Conservation (phyloP, 2,113 vertebrate genomes). For the Hemicordylus capensis region DNA sequence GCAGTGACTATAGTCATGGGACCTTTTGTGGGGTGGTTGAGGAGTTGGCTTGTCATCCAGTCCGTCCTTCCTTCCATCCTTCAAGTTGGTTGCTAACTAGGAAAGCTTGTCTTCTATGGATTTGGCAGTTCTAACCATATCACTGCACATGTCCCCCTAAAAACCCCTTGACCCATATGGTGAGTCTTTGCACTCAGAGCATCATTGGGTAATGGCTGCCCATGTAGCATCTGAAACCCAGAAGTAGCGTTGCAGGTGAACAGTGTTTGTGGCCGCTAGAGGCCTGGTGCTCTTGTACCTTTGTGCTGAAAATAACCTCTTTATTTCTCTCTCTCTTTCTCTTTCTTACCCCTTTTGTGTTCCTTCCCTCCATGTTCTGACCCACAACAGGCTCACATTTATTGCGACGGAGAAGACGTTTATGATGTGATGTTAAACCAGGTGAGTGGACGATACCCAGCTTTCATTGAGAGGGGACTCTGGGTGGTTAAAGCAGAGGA, state of each 20-base stretch:
- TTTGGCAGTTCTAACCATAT: background rate
- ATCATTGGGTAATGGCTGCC: too few relatives aligned
- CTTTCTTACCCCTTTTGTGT: background rate
- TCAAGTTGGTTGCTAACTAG: background rate
- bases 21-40: background rate
- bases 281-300: background rate
- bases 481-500: background rate
- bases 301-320: background rate
- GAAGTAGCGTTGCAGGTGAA: background rate
- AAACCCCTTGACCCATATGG: background rate
- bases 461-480: background rate
- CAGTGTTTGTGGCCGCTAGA: background rate
- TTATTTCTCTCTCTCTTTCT: too few relatives aligned
- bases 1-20: too few relatives aligned
- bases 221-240: background rate
- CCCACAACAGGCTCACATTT: constrained; percentile 83
- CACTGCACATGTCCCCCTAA: too few relatives aligned
- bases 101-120: too few relatives aligned
- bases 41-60: background rate
- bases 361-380: background rate
- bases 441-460: constrained; percentile 66
- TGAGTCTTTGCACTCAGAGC: background rate
- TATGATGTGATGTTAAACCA: constrained; percentile 92
- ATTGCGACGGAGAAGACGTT: constrained; percentile 81
- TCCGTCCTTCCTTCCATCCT: too few relatives aligned